A percentile compares a stretch with the other conserved stretches of the same genome.
Evolutionary conservation across 2,797 vertebrate genomes (phyloP).

Genomic region (Cirrhinus molitorella): DNA sequence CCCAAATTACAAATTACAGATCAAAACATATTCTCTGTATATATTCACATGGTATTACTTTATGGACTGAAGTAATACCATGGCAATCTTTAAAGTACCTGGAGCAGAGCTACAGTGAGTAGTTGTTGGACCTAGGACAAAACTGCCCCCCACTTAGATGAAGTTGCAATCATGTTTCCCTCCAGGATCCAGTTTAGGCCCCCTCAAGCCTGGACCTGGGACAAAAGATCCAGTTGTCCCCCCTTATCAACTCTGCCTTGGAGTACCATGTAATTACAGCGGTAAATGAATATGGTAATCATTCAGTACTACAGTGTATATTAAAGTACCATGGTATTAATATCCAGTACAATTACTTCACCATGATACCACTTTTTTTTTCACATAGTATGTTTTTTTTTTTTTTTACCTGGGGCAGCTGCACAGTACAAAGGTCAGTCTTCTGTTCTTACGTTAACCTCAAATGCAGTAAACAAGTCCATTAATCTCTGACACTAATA

Average conservation of each 20-base stretch:
- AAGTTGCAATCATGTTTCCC: neutral
- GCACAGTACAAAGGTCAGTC: neutral
- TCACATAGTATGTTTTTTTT: neutral
- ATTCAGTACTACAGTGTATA: neutral
- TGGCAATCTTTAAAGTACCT: neutral
- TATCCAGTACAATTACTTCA: neutral
- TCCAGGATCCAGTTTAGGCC: neutral
- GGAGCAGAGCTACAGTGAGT: neutral
- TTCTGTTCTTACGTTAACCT: slow-evolving; percentile 19
- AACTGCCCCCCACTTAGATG: neutral
- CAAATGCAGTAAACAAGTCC: slow-evolving; percentile 30
- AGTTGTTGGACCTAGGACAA: neutral
- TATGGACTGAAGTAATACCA: neutral
- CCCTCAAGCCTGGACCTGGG: neutral
- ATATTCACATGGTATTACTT: too few species aligned
- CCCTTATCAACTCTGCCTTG: neutral
- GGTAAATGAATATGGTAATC: neutral
- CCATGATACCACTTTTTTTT: neutral
- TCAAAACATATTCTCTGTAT: too few species aligned
- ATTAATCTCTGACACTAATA: slow-evolving; percentile 29
- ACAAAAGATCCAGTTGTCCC: too few species aligned
- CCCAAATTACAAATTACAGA: too few species aligned
- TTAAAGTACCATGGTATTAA: neutral
- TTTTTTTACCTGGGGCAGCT: neutral
- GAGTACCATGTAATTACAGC: neutral